Percentiles rank a stretch among this genome's conserved stretches.
Conservation (phyloP, 2,797 vertebrate genomes). For the Carcharodon carcharias region DNA sequence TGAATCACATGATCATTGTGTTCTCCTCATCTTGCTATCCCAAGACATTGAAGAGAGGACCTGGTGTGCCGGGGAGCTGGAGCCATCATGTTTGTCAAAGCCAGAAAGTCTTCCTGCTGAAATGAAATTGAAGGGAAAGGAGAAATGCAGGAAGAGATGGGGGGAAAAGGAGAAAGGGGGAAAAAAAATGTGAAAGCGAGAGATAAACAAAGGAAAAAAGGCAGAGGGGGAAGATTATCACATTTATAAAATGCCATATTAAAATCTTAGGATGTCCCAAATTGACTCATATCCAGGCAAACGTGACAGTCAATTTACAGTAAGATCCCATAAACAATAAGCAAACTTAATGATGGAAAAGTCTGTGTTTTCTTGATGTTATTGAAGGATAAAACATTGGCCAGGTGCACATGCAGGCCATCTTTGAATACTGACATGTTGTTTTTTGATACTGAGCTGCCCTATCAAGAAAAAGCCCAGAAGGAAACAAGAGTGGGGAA, state of each 20-base stretch:
- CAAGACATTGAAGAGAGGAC: neutral
- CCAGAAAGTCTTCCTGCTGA: neutral
- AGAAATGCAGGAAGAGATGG: neutral
- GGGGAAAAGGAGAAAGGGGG: no score
- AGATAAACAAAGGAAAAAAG: neutral
- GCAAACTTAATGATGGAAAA: neutral
- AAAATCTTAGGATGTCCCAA: neutral
- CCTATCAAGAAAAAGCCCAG: neutral
- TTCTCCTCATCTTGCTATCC: neutral
- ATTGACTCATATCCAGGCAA: neutral
- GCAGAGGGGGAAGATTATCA: neutral
- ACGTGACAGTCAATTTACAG: neutral
- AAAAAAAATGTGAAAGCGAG: neutral
- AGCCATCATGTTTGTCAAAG: neutral
- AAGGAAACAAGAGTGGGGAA: neutral
- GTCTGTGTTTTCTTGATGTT: neutral
- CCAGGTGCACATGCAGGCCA: neutral
- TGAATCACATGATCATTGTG: neutral
- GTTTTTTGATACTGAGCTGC: neutral
- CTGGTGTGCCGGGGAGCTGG: neutral
- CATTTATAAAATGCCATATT: neutral
- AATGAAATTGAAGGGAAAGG: neutral
- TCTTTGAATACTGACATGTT: neutral
- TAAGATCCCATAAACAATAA: neutral
- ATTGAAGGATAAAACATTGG: neutral